These are phyloP conservation scores for Falco punctatus DNA, from an alignment of 2,113 vertebrate species.

Conservation along the genomic window DNA sequence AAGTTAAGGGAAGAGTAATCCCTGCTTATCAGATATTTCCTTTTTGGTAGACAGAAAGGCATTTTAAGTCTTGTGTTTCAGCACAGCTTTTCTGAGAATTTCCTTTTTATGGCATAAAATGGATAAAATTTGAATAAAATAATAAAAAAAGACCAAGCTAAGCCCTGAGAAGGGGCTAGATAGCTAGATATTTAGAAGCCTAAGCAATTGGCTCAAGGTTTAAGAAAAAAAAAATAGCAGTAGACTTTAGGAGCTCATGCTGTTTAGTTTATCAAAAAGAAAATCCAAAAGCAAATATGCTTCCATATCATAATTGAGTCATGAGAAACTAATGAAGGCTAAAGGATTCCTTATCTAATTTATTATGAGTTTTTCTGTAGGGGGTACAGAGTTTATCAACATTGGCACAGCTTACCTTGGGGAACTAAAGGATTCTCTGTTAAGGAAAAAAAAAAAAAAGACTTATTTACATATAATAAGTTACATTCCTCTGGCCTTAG, in stretches of 20 bases:
- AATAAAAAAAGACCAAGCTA: background rate
- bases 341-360: slow-evolving; percentile 37
- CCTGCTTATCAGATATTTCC: background rate
- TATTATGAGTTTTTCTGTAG: background rate
- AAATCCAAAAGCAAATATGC: slow-evolving; percentile 39
- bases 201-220: background rate
- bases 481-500: background rate
- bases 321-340: slow-evolving; percentile 43
- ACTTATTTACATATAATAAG: background rate
- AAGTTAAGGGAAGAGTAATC: background rate
- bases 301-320: slow-evolving; percentile 37
- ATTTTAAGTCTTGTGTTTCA: background rate
- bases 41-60: background rate
- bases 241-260: background rate
- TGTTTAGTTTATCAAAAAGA: slow-evolving; percentile 17
- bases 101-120: background rate
- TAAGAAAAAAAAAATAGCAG: background rate
- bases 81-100: background rate
- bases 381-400: slow-evolving; percentile 38
- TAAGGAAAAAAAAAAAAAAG: background rate
- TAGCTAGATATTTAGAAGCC: background rate
- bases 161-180: background rate
- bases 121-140: background rate
- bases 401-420: background rate
- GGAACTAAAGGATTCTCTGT: background rate